Evolutionary conservation across 2,888 invertebrate species (phyloP).

Genomic region (Campoplex nolae): DNA sequence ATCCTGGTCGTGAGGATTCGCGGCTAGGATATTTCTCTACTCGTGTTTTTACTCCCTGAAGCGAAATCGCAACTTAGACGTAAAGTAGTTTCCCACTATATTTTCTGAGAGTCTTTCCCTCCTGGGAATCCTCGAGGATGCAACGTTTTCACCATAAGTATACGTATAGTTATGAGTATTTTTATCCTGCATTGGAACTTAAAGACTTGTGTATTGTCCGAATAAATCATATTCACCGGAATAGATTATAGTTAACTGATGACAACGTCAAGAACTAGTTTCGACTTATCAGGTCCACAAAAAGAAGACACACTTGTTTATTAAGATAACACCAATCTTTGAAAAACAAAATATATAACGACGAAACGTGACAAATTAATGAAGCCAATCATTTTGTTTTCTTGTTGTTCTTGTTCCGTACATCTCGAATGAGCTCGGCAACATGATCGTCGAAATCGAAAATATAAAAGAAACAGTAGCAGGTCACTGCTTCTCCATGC

Average conservation of each 20-base stretch:
- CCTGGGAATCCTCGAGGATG: conserved; percentile 41
- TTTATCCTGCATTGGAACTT: neutral
- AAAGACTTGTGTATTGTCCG: neutral
- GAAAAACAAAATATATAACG: neutral
- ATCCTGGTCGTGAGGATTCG: neutral
- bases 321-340: neutral
- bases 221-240: neutral
- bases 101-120: conserved; percentile 38
- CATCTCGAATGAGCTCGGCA: neutral
- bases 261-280: neutral
- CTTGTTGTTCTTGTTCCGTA: neutral
- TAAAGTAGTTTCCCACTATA: conserved; percentile 36
- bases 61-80: conserved; percentile 44
- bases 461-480: neutral
- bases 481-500: neutral
- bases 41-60: conserved; percentile 31
- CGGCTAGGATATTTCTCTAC: conserved; percentile 43
- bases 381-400: neutral
- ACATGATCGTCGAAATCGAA: neutral
- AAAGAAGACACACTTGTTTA: neutral
- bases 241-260: neutral
- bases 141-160: conserved; percentile 10
- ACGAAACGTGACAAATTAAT: no score
- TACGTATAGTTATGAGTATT: neutral
- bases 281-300: neutral